Base-by-base conservation (phyloP, 2,888 invertebrate species). In the Tyria jacobaeae region DNA sequence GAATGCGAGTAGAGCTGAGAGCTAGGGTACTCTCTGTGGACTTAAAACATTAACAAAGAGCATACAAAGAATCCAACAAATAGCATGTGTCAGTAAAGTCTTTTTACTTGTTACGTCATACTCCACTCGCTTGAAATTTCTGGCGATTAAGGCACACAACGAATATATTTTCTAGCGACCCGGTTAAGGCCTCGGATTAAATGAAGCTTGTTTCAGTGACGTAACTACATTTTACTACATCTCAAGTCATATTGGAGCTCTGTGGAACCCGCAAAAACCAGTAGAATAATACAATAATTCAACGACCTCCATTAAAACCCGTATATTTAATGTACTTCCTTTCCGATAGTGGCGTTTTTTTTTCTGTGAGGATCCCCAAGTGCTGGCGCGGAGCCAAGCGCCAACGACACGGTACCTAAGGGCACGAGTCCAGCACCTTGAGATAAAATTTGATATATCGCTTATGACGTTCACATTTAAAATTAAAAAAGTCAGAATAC, bases 311-410 rank as follows among this genome's bases (percentile, higher is more conserved):
- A 75, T 73, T 74, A 68, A 69, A 76, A 71, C 66, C 62, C 63
- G 76, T 76, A 73, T 72, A 77, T 80, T 84, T 76, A 79, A 82
- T 79, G 68, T 80, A 75, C 76, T 82, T 79, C 69, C 75, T 75
- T 78, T 78, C 70, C 79, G 69, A 78, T 80, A 75, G 78, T 80
- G 73, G 76, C 75, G 72, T 79, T 80, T 80, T 81, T n/a, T n/a
- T 80, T 78, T 76, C 71, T 75, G 69, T 52, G 66, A 67, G 67
- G 71, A 80, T 73, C 78, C 79, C 66, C 69, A 73, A 57, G 25
- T 57, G 68, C 75, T 87, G 87, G 87, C 81, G 14, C 15, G 35
- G 56, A 44, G 86, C 87, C 87, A 86, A 74, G 55, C 47, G 86
- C 87, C 87, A 86, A 74, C 61, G 37, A 57, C 53, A 64, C 62